These are phyloP conservation scores for Entomobrya proxima DNA, from an alignment of 2,888 invertebrate genomes.

Conservation along the genomic window DNA sequence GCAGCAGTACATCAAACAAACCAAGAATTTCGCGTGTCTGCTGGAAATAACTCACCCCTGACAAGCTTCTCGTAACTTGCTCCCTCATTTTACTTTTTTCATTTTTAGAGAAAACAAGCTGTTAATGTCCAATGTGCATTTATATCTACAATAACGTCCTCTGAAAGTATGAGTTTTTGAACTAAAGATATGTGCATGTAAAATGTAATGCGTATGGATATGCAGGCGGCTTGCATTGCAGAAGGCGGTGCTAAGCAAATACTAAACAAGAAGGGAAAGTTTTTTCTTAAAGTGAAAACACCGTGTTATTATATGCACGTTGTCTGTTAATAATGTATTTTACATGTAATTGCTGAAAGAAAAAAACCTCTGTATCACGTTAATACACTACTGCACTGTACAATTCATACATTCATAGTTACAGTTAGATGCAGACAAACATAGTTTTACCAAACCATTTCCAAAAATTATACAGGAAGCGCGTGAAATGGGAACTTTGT, in stretches of 20 bases:
- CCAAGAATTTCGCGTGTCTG: constrained; percentile 66
- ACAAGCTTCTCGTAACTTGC: constrained; percentile 62
- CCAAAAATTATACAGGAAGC: no score
- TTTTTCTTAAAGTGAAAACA: constrained; percentile 1
- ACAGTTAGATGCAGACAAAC: no score
- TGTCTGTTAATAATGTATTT: background rate
- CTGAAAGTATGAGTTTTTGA: no score
- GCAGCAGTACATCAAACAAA: constrained; percentile 15
- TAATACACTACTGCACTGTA: no score
- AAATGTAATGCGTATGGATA: background rate
- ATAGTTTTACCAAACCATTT: no score
- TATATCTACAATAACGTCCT: background rate
- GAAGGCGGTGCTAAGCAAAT: background rate
- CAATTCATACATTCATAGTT: no score
- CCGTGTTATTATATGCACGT: constrained; percentile 17
- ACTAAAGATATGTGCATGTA: background rate
- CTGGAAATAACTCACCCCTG: constrained; percentile 70
- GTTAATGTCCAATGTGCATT: constrained; percentile 43
- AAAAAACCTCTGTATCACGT: no score
- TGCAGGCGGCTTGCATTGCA: background rate
- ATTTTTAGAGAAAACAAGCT: constrained; percentile 41
- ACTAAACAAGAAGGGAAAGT: background rate
- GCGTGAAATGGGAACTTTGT: no score
- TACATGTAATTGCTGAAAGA: no score
- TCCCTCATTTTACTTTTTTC: constrained; percentile 51